Percentiles rank a stretch among this genome's conserved stretches.
These are phyloP conservation scores for Prochilodus magdalenae DNA, from an alignment of 2,113 vertebrate species.

Conservation along the genomic window DNA sequence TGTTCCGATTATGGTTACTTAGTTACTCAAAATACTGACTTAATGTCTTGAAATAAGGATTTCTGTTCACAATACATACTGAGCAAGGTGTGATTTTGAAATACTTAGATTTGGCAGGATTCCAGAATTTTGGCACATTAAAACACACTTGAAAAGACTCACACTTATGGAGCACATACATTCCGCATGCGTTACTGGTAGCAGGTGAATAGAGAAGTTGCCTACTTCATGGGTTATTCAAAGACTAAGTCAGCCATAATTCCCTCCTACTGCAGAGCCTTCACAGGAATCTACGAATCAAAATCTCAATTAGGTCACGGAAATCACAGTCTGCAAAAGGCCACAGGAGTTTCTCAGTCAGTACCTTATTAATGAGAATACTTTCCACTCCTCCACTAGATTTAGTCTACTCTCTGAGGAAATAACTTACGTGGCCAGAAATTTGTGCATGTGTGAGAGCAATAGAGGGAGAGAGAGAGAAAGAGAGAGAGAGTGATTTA, in stretches of 20 bases:
- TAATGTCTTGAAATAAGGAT: too few species aligned
- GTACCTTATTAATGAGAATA: slow-evolving; percentile 62
- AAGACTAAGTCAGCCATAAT: slow-evolving; percentile 27
- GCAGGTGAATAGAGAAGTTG: neutral
- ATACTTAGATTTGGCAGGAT: too few species aligned
- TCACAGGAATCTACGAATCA: slow-evolving; percentile 26
- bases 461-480: neutral
- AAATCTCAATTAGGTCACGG: slow-evolving; percentile 48
- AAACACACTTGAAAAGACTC: neutral
- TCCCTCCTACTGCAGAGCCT: neutral
- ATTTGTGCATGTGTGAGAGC: slow-evolving; percentile 59
- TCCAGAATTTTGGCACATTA: too few species aligned
- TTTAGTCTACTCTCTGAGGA: slow-evolving; percentile 60
- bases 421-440: slow-evolving; percentile 50
- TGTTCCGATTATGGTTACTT: too few species aligned
- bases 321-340: slow-evolving; percentile 26
- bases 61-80: too few species aligned
- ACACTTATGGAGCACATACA: neutral
- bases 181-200: neutral
- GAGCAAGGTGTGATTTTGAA: too few species aligned
- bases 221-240: slow-evolving; percentile 4
- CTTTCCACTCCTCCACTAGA: slow-evolving; percentile 62
- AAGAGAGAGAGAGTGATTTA: slow-evolving; percentile 65
- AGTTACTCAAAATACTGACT: too few species aligned
- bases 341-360: slow-evolving; percentile 46